Base-by-base conservation (phyloP, 2,888 invertebrate genomes). In the Zhengitettix transpicula region DNA sequence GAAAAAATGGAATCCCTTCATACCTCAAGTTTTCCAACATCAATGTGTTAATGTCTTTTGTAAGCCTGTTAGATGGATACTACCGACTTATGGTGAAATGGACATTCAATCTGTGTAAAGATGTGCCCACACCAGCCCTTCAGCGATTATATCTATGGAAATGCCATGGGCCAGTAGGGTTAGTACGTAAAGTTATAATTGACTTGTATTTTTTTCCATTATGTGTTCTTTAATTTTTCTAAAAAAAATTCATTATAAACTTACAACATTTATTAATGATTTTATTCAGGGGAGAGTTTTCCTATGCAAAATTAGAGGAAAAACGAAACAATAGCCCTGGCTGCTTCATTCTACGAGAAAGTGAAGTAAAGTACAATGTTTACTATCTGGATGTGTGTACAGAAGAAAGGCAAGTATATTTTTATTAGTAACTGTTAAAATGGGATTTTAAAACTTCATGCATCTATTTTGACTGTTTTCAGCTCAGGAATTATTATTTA, bases 131-230 rank as follows among this genome's bases (percentile, higher is more conserved):
- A 0, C 93, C 92, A 8, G 87, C 88, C 8, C 73, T 94, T 61
- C 80, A 81, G 67, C 81, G 80, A 67, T 72, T 93, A 17, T 81
- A 84, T 65, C 75, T 78, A 63, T 76, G 86, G 67, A 89, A 87
- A 73, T 91, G 90, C 68, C 94, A 94, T 73, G 94, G 94, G 17
- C 93, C 94, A 58, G 85, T 94, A 58, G 90, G 91, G 89, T 89
- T 77, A 77, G 79, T 69, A 28, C 7, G 28, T 5, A 28, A 28
- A 28, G 3, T 5, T 28, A 28, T 28, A 28, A 28, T 28, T 7
- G 28, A 7, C 3, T 5, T 28, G 7, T 5, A 28, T 28, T 28
- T 28, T n/a, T n/a, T n/a, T n/a, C n/a, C n/a, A n/a, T n/a, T n/a
- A n/a, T n/a, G n/a, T n/a, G n/a, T n/a, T n/a, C n/a, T n/a, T n/a